Evolutionary conservation across 2,797 vertebrate species (phyloP).

Genomic region (Coilia nasus): DNA sequence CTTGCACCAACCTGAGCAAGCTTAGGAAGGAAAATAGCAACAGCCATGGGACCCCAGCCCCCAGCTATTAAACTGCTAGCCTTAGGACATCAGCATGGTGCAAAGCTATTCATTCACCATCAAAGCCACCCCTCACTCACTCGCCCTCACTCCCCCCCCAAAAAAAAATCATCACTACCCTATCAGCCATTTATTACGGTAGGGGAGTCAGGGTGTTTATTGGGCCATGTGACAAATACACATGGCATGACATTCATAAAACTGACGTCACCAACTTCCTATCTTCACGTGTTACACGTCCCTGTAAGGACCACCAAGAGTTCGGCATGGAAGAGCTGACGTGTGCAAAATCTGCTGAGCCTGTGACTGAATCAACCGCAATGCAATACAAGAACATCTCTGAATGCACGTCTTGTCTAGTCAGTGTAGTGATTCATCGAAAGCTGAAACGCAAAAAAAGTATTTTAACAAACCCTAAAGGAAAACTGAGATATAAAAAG

Average conservation of each 20-base stretch:
- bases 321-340: too few species aligned
- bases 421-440: neutral
- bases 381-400: neutral
- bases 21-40: neutral
- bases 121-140: slow-evolving; percentile 3
- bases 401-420: neutral
- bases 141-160: neutral
- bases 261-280: neutral
- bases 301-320: too few species aligned
- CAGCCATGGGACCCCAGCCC: neutral
- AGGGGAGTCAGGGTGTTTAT: neutral
- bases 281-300: neutral
- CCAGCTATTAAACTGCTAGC: neutral
- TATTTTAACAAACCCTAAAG: neutral
- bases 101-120: neutral
- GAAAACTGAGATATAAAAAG: neutral
- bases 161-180: neutral
- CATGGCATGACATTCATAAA: neutral
- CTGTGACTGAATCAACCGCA: too few species aligned
- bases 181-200: neutral
- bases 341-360: too few species aligned
- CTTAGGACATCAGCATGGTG: neutral
- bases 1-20: neutral
- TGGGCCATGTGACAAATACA: neutral
- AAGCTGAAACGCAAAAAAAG: neutral